Conservation (phyloP, 2,888 invertebrate species). For the Cephus nigrinus region DNA sequence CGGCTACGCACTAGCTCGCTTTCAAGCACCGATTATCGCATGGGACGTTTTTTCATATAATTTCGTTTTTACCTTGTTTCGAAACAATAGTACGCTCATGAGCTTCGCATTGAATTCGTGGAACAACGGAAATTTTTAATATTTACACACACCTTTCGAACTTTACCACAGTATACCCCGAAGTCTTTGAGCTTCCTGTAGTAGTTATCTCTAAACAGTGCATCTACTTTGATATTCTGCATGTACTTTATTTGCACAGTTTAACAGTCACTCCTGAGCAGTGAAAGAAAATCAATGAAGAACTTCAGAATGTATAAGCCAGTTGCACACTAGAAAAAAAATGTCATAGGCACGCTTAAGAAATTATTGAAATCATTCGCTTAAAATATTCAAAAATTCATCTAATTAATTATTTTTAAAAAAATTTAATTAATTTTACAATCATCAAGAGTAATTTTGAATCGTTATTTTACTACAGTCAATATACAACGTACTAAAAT, state of each 20-base stretch:
- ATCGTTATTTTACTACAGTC: background rate
- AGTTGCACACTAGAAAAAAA: background rate
- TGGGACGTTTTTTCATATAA: background rate
- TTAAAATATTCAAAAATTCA: no score
- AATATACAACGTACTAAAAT: background rate
- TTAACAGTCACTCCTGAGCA: background rate
- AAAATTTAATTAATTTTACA: background rate
- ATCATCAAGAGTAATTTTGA: background rate
- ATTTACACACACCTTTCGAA: background rate
- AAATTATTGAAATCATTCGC: no score
- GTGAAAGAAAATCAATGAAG: background rate
- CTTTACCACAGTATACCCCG: background rate
- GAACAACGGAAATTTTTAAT: background rate
- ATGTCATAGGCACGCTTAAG: background rate
- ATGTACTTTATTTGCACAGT: background rate
- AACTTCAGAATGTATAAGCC: background rate
- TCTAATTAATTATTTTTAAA: no score
- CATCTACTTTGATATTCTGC: background rate
- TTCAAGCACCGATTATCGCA: constrained; percentile 10
- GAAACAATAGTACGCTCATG: background rate
- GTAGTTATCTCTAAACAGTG: background rate
- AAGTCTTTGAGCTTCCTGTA: background rate
- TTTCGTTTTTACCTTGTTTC: background rate
- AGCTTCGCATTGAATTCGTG: background rate
- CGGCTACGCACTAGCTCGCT: constrained; percentile 16